These are phyloP conservation scores for Tetraneura akinire DNA, from an alignment of 1,140 invertebrate species.

Conservation along the genomic window DNA sequence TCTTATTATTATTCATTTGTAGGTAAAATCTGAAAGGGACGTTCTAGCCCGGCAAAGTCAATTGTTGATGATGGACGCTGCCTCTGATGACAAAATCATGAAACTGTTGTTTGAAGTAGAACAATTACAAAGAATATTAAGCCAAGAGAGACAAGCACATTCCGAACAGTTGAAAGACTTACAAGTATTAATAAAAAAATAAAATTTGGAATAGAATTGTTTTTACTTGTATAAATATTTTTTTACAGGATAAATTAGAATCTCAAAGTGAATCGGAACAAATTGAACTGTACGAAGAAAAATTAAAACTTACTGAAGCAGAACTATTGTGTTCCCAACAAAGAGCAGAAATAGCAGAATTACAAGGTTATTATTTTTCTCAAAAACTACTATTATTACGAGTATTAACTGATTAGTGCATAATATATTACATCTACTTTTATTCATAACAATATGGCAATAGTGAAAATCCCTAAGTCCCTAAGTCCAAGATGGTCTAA, in stretches of 20 bases:
- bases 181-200: constrained; percentile 58
- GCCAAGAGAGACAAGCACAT: constrained; percentile 65
- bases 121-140: constrained; percentile 64
- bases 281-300: constrained; percentile 70
- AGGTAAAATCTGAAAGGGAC: constrained; percentile 69
- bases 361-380: constrained; percentile 16
- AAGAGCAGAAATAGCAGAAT: constrained; percentile 67
- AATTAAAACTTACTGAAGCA: constrained; percentile 68
- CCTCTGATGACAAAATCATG: constrained; percentile 62
- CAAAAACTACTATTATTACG: background rate
- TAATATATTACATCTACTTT: no score
- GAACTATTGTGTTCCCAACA: constrained; percentile 64
- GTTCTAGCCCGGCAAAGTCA: constrained; percentile 69
- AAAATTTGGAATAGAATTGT: background rate
- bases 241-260: constrained; percentile 67
- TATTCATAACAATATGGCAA: no score
- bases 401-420: no score
- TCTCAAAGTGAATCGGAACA: constrained; percentile 69
- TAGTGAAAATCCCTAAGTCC: no score
- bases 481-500: no score
- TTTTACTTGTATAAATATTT: background rate
- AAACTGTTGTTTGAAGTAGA: constrained; percentile 67
- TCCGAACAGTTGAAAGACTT: constrained; percentile 61
- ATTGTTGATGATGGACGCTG: constrained; percentile 66
- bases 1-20: constrained; percentile 38